A percentile compares a stretch with the other conserved stretches of the same genome.
Conservation (phyloP, 1,140 invertebrate genomes). For the Apis florea region DNA sequence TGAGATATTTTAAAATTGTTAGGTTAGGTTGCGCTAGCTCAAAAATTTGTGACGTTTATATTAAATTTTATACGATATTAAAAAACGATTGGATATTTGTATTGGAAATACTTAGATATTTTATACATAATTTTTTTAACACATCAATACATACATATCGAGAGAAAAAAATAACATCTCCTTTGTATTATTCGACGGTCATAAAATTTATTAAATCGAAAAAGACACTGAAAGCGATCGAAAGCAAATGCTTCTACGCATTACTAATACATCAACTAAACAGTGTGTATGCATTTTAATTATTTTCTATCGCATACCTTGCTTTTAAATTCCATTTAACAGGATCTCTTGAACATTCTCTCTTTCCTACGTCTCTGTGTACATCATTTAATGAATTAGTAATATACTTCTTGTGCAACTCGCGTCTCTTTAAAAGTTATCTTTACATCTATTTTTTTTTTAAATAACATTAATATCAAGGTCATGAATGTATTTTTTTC, state of each 20-base stretch:
- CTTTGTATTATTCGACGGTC: background rate
- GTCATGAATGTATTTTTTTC: no score
- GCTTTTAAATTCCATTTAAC: slow-evolving; percentile 33
- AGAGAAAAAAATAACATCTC: no score
- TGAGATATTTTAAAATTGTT: background rate
- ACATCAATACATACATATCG: background rate
- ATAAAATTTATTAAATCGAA: background rate
- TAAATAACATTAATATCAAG: no score
- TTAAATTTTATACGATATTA: slow-evolving; percentile 11
- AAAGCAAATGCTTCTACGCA: slow-evolving; percentile 10
- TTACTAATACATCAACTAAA: slow-evolving; percentile 1
- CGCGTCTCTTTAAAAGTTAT: background rate
- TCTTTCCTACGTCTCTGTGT: slow-evolving; percentile 21
- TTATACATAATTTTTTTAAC: background rate
- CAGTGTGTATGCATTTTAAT: slow-evolving; percentile 6
- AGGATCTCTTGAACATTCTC: slow-evolving; percentile 13
- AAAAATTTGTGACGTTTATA: background rate
- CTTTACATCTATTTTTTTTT: background rate
- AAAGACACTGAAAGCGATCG: slow-evolving; percentile 5
- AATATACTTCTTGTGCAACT: background rate
- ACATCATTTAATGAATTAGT: slow-evolving; percentile 26
- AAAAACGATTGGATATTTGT: background rate
- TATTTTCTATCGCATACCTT: slow-evolving; percentile 23
- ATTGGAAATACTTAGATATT: no score
- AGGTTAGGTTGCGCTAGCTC: slow-evolving; percentile 3